Evolutionary conservation across 2,888 invertebrate genomes (phyloP), one percentile per base, ranked within the genome.

Genomic region (Heliconius ismenius): DNA sequence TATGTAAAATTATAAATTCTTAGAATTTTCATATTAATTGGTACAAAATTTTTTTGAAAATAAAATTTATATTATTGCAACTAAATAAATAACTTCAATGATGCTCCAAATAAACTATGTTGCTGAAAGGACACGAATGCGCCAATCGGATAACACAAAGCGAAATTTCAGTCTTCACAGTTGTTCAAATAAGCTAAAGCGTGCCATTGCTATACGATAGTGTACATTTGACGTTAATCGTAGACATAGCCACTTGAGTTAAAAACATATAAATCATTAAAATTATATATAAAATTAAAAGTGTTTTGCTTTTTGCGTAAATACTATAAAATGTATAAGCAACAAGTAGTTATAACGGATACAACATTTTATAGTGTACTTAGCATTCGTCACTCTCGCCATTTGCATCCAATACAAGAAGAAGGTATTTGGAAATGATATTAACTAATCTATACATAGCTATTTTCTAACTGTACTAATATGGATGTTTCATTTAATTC

Each of bases 171-270:
- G 86, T 73, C 69, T 72, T 67, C 81, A 82, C 93, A 93, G 81
- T 87, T 93, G 92, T 88, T 81, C 83, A 93, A 92, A 92, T 83
- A 92, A 79, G 80, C 81, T 82, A 85, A 89, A 90, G 91, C 87
- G 91, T 91, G 91, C 89, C 87, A 82, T 86, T 84, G 85, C 83
- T 86, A 82, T 80, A 83, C 80, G 85, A 87, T 82, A 81, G 79
- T 81, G 76, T 80, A 78, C 79, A 83, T 80, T 83, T 83, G 81
- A 81, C 79, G 80, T 81, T 77, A 81, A 82, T 79, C 77, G 69
- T 76, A 73, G 72, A 79, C 76, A 54, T 76, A 70, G 72, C 77
- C 63, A 72, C 75, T 75, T 58, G 36, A 21, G 43, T 49, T 68
- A 54, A 21, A 73, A 58, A 69, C 62, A 74, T 54, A 54, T 72